Evolutionary conservation across 2,113 vertebrate species (phyloP).

Genomic region (Suricata suricatta): DNA sequence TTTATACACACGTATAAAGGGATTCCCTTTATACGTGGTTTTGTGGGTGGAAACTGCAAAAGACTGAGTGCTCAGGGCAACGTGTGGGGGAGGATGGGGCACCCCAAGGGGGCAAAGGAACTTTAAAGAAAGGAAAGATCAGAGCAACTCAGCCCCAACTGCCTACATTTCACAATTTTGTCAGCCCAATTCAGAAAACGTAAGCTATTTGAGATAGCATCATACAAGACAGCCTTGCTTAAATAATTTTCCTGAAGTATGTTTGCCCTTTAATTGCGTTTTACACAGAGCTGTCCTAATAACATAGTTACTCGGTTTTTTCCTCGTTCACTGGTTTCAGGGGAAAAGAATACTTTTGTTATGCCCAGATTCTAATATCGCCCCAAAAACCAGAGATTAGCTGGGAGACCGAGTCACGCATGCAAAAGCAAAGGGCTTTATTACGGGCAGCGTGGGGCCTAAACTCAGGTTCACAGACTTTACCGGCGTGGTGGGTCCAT

Average conservation of each 20-base stretch:
- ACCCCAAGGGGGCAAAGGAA: background rate
- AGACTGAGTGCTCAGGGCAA: no score
- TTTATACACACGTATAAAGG: background rate
- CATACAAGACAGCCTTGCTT: background rate
- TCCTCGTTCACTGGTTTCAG: background rate
- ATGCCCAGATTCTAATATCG: no score
- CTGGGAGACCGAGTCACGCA: no score
- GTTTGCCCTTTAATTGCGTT: background rate
- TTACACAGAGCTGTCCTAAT: background rate
- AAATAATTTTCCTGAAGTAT: background rate
- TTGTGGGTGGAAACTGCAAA: no score
- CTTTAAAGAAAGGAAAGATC: background rate
- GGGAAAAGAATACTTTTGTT: background rate
- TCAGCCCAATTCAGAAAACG: background rate
- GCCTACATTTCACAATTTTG: no score
- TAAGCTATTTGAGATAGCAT: background rate
- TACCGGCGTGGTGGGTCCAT: no score
- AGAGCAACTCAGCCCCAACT: background rate
- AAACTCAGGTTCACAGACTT: no score
- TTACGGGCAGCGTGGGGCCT: no score
- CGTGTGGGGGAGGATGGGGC: no score
- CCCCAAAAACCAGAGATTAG: no score
- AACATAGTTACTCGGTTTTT: background rate
- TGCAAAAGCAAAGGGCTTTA: no score
- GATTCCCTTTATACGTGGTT: no score